Evolutionary conservation across 2,797 vertebrate genomes (phyloP), one percentile per base, ranked within the genome.

Genomic region (Hoplostethus mediterraneus): DNA sequence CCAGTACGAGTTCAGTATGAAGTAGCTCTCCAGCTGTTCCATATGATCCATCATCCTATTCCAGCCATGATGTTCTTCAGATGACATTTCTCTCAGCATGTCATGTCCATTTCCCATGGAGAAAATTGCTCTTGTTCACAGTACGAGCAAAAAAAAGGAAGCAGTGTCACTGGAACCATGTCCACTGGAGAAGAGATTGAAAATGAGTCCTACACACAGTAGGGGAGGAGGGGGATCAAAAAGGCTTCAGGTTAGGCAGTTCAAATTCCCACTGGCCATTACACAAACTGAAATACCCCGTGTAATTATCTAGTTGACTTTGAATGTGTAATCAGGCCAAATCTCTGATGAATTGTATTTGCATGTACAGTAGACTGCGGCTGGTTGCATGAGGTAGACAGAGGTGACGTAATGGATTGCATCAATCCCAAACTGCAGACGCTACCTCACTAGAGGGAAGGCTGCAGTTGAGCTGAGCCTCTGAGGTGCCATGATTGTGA

Each of bases 391-490:
- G 63, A 65, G 80, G 80, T 81, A 81, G 82, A 85, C 84, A 38
- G 75, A 49, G 84, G 67, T 90, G 92, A 93, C 63, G 84, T 90
- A 88, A 93, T 81, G 84, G 17, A 85, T 80, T 83, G 81, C 87
- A 88, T 92, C 84, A 84, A 80, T 90, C 79, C 74, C 75, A 30
- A 68, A 59, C 70, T 75, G 88, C 89, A 93, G 91, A 94, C 92
- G 67, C 86, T 92, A 93, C 92, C 90, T 93, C 90, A 94, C 87
- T 75, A 30, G 83, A 82, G 62, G 67, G 75, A 80, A 67, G 68
- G 84, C 77, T 82, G 71, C 77, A 25, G 52, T 51, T 59, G 75
- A 80, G 77, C 83, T 75, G 81, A 77, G 67, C 57, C 79, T 73
- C 66, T 2, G 64, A 81, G 80, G 82, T 75, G 80, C 73, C 76